Evolutionary conservation across 92 coral and sea anemone species (phyloP), one percentile per base, ranked within the genome.

Genomic region (Parazoanthus swiftii): DNA sequence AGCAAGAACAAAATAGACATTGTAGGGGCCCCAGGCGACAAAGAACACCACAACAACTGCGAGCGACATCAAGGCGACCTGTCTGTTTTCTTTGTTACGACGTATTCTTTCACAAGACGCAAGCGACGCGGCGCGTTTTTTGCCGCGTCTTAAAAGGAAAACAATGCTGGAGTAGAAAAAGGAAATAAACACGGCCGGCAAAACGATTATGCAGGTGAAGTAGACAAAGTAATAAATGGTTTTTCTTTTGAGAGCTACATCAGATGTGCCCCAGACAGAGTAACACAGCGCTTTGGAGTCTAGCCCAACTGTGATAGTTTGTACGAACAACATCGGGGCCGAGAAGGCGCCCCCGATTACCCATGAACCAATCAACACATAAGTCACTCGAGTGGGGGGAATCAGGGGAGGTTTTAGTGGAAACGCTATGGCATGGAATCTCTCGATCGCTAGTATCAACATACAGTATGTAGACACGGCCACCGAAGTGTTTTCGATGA

Each of bases 51-150:
- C 50, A 4, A 74, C 79, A n/a, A 74, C 79, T 37, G 79, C 44
- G 15, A 74, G 26, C 79, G 79, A 74, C 79, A 74, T 74, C 79
- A 74, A 16, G 4, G 79, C 79, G 8, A 74, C 79, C 50, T 50
- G 42, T 42, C 79, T 74, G 79, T 74, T 74, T 38, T 74, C 79
- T 13, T 16, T 74, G 79, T 8, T 36, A 42, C 79, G 79, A 5
- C 79, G 79, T 38, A 6, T 38, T 21, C 79, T 74, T 74, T 74
- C 79, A 74, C 48, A 33, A 36, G 79, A 74, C 23, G 46, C 50
- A 20, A 74, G n/a, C 10, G 48, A 18, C 0, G 2, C 26, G 50
- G 48, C 10, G 11, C 79, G 79, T 42, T 15, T 74, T 42, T 74
- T n/a, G 4, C 79, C 21, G 44, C 50, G 23, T 6, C 50, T 38